These are phyloP conservation scores for Haemorhous mexicanus DNA, from an alignment of 2,113 vertebrate species.

Conservation along the genomic window DNA sequence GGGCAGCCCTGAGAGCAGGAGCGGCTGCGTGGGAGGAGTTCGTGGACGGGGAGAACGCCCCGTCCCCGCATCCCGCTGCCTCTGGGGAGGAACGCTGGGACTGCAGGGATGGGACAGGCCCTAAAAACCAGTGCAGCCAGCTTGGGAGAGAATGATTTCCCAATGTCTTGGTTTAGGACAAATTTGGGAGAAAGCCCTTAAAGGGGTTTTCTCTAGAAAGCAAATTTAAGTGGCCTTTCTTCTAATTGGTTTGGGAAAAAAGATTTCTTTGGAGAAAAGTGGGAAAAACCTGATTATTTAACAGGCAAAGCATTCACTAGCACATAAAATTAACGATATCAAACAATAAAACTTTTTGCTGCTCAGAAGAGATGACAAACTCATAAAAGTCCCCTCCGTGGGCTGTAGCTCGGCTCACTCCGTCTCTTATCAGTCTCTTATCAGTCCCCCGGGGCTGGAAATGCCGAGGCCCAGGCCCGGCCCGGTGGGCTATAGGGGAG, in stretches of 20 bases:
- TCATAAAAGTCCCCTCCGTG: background rate
- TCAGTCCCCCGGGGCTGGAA: background rate
- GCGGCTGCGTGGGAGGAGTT: accelerated
- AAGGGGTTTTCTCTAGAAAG: background rate
- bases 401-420: background rate
- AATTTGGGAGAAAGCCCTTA: background rate
- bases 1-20: accelerated
- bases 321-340: background rate
- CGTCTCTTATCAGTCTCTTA: background rate
- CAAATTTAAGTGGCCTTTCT: background rate
- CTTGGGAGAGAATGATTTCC: background rate
- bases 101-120: accelerated
- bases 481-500: background rate
- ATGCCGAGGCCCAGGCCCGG: background rate
- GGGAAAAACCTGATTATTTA: background rate
- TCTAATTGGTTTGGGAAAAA: background rate
- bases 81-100: accelerated
- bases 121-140: accelerated
- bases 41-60: accelerated
- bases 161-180: background rate
- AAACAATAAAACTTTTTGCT: background rate
- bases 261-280: background rate
- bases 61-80: background rate
- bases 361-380: background rate
- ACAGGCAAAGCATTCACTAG: background rate